Base-by-base conservation (phyloP, 2,888 invertebrate genomes). In the Diadegma fenestrale region DNA sequence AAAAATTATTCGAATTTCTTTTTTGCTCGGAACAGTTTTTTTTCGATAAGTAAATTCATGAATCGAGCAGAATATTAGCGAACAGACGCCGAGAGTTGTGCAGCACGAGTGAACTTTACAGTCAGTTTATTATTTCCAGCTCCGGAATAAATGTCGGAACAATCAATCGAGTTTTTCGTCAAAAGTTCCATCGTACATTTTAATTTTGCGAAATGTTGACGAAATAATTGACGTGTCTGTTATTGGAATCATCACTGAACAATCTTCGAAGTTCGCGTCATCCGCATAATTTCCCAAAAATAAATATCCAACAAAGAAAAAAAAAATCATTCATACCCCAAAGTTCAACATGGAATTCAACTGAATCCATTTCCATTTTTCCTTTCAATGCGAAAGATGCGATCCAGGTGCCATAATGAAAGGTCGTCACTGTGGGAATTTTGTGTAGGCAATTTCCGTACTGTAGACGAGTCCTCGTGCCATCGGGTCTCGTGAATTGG, bases 351-450 rank as follows among this genome's bases (percentile, higher is more conserved):
- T 78, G 84, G 71, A 91, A 87, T 17, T 81, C 68, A 17, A 78
- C 33, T 14, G 86, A 81, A 0, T 86, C 41, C 6, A 86, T 75
- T 17, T 85, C 61, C 58, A 89, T 54, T 68, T 51, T 82, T 66
- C 81, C 90, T 10, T 33, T 6, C 0, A 86, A 14, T 64, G 88
- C 90, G 61, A 91, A 93, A 75, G 84, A 81, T 17, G 89, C 90
- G 14, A 75, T 88, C 93, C 93, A 93, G 41, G 85, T 71, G 41
- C 93, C 93, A 12, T 88, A 87, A 82, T 92, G 91, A 78, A 79
- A 76, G 43, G 80, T 66, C 4, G 88, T 90, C 6, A 91, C 90
- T 1, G 71, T 19, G 0, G 86, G 66, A 37, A 92, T 87, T 1
- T 77, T 8, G 33, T 89, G 78, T 5, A n/a, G 22, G 73, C 92